phyloP scores from a whole-genome alignment of 2,888 invertebrate genomes.

The Aspidiotus rigidus region DNA sequence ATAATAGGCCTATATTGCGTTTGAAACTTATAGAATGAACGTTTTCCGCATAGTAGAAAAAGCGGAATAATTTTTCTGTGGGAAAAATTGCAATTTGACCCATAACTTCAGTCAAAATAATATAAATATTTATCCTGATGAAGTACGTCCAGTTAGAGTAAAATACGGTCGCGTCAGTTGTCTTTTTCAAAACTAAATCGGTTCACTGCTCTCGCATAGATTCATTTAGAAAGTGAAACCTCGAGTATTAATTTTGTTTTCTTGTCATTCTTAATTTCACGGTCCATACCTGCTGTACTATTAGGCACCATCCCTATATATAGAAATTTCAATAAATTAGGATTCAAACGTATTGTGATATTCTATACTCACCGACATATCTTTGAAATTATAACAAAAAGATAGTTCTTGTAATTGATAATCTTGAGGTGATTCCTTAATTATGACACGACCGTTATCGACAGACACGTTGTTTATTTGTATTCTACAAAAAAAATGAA shows the following conservation, averaged over 20 bases:
- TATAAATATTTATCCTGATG: too few species aligned
- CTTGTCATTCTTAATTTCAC: neutral
- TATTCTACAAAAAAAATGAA: neutral
- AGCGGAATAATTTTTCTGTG: too few species aligned
- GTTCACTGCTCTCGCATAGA: too few species aligned
- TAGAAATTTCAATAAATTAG: neutral
- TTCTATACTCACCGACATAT: slow-evolving; percentile 15
- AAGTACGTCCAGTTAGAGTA: too few species aligned
- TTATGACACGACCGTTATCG: slow-evolving; percentile 17
- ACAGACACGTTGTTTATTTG: slow-evolving; percentile 15
- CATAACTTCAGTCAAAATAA: too few species aligned
- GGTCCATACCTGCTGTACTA: neutral
- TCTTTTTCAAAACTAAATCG: too few species aligned
- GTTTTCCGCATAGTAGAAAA: too few species aligned
- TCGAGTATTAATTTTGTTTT: neutral
- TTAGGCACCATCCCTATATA: neutral
- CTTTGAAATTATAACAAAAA: slow-evolving; percentile 24
- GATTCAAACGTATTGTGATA: neutral
- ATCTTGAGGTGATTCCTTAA: slow-evolving; percentile 22
- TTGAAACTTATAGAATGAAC: too few species aligned
- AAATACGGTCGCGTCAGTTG: too few species aligned
- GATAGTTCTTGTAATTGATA: slow-evolving; percentile 10
- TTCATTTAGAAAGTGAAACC: too few species aligned
- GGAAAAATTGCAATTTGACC: too few species aligned
- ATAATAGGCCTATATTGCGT: too few species aligned